These are phyloP conservation scores for Heteromormyrus szaboi DNA, from an alignment of 2,797 vertebrate genomes.

Conservation along the genomic window DNA sequence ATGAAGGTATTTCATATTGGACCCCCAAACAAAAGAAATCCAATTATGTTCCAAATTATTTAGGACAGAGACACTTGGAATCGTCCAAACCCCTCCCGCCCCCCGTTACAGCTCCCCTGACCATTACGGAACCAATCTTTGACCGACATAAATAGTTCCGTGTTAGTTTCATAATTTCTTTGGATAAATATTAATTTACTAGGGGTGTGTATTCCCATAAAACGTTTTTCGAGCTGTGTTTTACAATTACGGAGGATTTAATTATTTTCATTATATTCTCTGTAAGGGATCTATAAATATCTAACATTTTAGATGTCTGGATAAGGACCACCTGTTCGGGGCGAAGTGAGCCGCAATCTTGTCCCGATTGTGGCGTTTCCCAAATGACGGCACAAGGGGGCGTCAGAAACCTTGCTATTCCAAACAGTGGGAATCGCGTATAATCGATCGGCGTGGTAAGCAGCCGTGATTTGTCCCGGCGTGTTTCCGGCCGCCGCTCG, in stretches of 20 bases:
- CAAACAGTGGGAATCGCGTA: neutral
- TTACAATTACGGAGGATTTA: neutral
- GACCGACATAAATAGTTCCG: neutral
- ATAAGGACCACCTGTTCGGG: neutral
- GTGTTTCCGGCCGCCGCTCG: slow-evolving; percentile 44
- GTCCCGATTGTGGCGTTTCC: neutral
- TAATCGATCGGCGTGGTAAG: neutral
- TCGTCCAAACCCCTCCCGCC: neutral
- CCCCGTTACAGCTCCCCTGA: neutral
- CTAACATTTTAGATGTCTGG: neutral
- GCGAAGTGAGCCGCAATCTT: neutral
- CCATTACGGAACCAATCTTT: neutral
- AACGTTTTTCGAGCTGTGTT: neutral
- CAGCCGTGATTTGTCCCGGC: neutral
- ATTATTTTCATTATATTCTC: neutral
- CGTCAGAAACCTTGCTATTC: neutral
- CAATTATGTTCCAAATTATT: neutral
- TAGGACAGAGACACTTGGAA: neutral
- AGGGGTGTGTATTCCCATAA: neutral
- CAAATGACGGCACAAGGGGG: neutral
- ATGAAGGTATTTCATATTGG: neutral
- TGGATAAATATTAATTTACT: neutral
- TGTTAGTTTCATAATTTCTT: neutral
- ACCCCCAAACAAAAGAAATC: neutral
- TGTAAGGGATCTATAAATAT: neutral